Percentiles rank a stretch among this genome's conserved stretches.
phyloP scores from a whole-genome alignment of 2,888 invertebrate genomes.

The Azorinus chamasolen region DNA sequence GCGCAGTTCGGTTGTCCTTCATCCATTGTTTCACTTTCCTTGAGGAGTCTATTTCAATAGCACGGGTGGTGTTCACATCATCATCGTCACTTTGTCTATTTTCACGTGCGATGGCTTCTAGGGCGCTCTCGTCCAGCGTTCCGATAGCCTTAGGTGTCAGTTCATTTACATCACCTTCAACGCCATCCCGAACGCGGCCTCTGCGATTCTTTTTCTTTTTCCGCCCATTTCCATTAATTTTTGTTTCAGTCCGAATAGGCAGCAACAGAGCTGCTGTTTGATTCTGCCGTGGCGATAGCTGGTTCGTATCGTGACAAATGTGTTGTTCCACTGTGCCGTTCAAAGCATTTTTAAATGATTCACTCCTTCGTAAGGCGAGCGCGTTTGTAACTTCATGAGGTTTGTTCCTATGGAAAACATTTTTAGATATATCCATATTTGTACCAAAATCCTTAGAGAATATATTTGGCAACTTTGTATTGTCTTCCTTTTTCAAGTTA shows the following conservation, averaged over 20 bases:
- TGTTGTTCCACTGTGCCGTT: background rate
- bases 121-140: slow-evolving; percentile 33
- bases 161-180: slow-evolving; percentile 18
- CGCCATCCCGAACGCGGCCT: slow-evolving; percentile 1
- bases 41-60: slow-evolving; percentile 55
- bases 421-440: slow-evolving; percentile 31
- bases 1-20: slow-evolving; percentile 39
- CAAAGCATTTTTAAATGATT: slow-evolving; percentile 49
- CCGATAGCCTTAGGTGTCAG: slow-evolving; percentile 4
- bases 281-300: slow-evolving; percentile 30
- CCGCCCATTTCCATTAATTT: slow-evolving; percentile 14
- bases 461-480: slow-evolving; percentile 45
- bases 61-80: slow-evolving; percentile 33
- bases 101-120: slow-evolving; percentile 54
- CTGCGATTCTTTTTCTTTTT: slow-evolving; percentile 61
- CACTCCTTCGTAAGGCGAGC: slow-evolving; percentile 45
- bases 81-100: slow-evolving; percentile 41
- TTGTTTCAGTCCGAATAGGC: slow-evolving; percentile 41
- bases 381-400: slow-evolving; percentile 29
- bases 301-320: slow-evolving; percentile 8
- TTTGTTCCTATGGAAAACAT: slow-evolving; percentile 16
- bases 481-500: slow-evolving; percentile 20
- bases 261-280: slow-evolving; percentile 53
- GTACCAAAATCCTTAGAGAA: slow-evolving; percentile 42
- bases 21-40: slow-evolving; percentile 66